Evolutionary conservation across 2,888 invertebrate species (phyloP).

Genomic region (Orthosia cruda): DNA sequence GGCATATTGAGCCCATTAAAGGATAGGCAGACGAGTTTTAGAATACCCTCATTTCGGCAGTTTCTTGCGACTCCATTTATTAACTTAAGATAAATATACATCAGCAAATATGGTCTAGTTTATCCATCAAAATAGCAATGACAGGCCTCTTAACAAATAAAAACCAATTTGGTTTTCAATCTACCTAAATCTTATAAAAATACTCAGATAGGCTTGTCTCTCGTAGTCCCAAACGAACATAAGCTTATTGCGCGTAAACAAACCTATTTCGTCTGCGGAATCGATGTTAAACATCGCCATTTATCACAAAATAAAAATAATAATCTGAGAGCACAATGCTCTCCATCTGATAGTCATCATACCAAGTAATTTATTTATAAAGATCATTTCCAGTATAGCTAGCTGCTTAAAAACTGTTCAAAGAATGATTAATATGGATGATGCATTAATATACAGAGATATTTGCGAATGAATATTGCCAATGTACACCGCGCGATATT

Average conservation of each 20-base stretch:
- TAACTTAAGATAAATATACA: background rate
- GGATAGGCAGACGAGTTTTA: background rate
- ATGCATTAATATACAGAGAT: conserved; percentile 15
- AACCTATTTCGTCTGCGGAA: conserved; percentile 11
- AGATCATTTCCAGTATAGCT: conserved; percentile 20
- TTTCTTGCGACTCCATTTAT: background rate
- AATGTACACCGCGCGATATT: background rate
- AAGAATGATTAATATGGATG: background rate
- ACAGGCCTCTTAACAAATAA: conserved; percentile 4
- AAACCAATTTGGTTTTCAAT: conserved; percentile 30
- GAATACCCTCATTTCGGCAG: background rate
- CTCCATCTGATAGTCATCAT: conserved; percentile 13
- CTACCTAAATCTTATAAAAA: conserved; percentile 43
- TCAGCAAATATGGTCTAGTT: conserved; percentile 29
- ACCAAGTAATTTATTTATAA: background rate
- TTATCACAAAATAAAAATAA: conserved; percentile 41
- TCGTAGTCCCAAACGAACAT: conserved; percentile 19
- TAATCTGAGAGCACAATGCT: conserved; percentile 3
- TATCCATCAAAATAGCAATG: conserved; percentile 10
- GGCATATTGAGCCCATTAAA: background rate
- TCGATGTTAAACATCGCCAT: conserved; percentile 11
- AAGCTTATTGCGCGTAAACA: conserved; percentile 5
- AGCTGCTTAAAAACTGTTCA: background rate
- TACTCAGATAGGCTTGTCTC: conserved; percentile 27
- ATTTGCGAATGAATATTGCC: conserved; percentile 21